Conservation (phyloP, 2,113 vertebrate species). For the Heterochromis multidens region DNA sequence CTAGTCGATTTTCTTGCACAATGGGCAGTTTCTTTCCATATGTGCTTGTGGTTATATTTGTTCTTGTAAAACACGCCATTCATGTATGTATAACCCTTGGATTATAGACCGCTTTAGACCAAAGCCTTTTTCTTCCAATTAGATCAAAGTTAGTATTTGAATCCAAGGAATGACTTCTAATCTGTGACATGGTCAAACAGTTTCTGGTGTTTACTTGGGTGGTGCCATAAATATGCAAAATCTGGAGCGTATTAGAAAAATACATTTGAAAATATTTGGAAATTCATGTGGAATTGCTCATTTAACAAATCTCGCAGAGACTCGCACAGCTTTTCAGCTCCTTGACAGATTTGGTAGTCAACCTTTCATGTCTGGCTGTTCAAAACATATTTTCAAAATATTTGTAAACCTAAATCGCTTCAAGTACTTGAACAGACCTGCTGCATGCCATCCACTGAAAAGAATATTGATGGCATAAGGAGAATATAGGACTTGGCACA, state of each 20-base stretch:
- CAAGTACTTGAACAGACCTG: slow-evolving; percentile 31
- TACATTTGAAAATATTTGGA: slow-evolving; percentile 9
- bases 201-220: slow-evolving; percentile 44
- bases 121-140: slow-evolving; percentile 4
- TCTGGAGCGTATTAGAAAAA: slow-evolving; percentile 23
- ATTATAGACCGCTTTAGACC: slow-evolving; percentile 24
- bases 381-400: slow-evolving; percentile 18
- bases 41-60: slow-evolving; percentile 32
- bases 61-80: slow-evolving; percentile 42
- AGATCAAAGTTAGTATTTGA: slow-evolving; percentile 39
- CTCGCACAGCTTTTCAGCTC: background rate
- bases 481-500: slow-evolving; percentile 29
- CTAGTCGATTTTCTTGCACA: background rate
- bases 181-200: slow-evolving; percentile 25
- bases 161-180: slow-evolving; percentile 22
- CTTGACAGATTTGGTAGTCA: background rate
- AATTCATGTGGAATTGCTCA: slow-evolving; percentile 17
- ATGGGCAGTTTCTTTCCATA: slow-evolving; percentile 20
- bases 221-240: slow-evolving; percentile 31
- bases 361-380: slow-evolving; percentile 26
- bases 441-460: slow-evolving; percentile 14
- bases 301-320: background rate
- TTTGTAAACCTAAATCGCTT: slow-evolving; percentile 24
- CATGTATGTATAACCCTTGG: slow-evolving; percentile 11
- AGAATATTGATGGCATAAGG: background rate